These are phyloP conservation scores for Falco biarmicus DNA, from an alignment of 2,797 vertebrate genomes.

Conservation along the genomic window DNA sequence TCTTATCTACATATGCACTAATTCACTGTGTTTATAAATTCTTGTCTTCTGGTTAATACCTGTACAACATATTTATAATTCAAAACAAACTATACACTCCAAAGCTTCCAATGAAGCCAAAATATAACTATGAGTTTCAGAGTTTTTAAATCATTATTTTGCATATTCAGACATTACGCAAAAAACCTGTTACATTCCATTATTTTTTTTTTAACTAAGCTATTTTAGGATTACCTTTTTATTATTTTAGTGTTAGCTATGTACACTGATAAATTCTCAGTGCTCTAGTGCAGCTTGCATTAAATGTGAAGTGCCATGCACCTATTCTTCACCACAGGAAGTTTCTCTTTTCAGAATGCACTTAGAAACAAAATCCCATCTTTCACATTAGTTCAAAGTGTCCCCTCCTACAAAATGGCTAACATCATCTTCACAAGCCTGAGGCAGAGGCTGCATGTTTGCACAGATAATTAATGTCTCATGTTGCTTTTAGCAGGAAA, in stretches of 20 bases:
- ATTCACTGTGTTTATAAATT: not conserved
- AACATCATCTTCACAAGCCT: not conserved
- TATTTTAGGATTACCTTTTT: not conserved
- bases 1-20: not conserved
- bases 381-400: not conserved
- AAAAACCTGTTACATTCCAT: not conserved
- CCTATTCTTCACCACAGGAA: not conserved
- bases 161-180: not conserved
- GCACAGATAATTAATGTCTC: not conserved
- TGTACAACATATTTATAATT: fast-evolving
- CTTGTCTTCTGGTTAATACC: not conserved
- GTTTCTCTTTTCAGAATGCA: not conserved
- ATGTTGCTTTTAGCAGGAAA: not conserved
- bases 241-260: not conserved
- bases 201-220: not conserved
- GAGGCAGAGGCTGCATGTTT: not conserved
- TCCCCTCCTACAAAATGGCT: not conserved
- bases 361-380: not conserved
- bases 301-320: not conserved
- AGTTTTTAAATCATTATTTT: not conserved
- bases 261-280: not conserved
- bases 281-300: not conserved
- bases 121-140: not conserved
- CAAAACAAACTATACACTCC: not conserved
- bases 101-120: not conserved